Evolutionary conservation across 1,140 invertebrate genomes (phyloP), one percentile per base, ranked within the genome.

Genomic region (Trachymyrmex cornetzi): DNA sequence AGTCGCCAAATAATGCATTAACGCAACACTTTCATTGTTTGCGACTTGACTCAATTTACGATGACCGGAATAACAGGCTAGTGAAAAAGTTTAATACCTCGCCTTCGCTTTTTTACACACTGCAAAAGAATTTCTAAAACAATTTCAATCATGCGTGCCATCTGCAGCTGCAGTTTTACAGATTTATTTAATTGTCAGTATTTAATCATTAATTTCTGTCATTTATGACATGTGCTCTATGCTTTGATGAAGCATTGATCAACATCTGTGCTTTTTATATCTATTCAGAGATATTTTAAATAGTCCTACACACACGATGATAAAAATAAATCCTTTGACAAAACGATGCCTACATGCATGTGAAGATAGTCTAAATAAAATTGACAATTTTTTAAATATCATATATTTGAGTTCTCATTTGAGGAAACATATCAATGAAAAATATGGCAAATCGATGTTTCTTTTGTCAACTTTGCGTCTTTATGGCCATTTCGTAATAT

Each of bases 401-500:
- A 22, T 34, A 38, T 22, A 38, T 22, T 24, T 30, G n/a, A 44
- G 16, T 7, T 4, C 7, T 22, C 6, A n/a, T 14, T 24, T 30
- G 7, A 48, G 22, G 16, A 22, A 44, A 38, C 12, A 24, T 38
- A 30, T 16, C 27, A 82, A 84, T 61, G 59, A 30, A 5, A 38
- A 24, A 61, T 48, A 14, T 14, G 34, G 7, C 9, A n/a, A 16
- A 74, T 84, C 38, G 69, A 75, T 19, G 30, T 48, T 14, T 3
- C 27, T 34, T 7, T 11, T 30, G 16, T n/a, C 72, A 48, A n/a
- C 16, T 55, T 53, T 34, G 34, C n/a, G 4, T 34, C 27, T 22
- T 81, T 71, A 81, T 44, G 34, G 5, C 27, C 16, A 30, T n/a
- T 44, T 71, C 19, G 64, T 71, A 27, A 71, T 38, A 44, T 44